Evolutionary conservation across 2,797 vertebrate genomes (phyloP).

Genomic region (Chrysocyon brachyurus): DNA sequence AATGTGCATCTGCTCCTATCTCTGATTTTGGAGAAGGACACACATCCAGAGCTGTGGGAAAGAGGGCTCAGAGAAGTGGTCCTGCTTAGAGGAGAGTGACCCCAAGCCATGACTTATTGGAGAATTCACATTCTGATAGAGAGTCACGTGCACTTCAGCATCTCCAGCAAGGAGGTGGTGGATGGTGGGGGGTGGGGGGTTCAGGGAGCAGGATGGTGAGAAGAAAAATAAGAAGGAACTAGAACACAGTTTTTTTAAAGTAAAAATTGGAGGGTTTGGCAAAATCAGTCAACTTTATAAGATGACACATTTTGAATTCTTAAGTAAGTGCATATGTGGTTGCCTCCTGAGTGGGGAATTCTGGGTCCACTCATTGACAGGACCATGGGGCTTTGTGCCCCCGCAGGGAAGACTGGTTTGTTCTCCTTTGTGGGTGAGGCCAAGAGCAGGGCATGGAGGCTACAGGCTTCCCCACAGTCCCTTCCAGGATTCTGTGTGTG

Average conservation of each 20-base stretch:
- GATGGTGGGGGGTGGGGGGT: too few relatives aligned
- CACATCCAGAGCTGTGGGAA: not conserved
- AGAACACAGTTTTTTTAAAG: not conserved
- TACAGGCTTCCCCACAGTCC: not conserved
- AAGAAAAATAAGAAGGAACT: slow-evolving; percentile 25
- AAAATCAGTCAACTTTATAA: not conserved
- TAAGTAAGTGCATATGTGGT: not conserved
- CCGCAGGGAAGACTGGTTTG: not conserved
- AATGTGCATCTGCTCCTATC: not conserved
- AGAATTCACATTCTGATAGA: not conserved
- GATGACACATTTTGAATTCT: not conserved
- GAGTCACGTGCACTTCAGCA: not conserved
- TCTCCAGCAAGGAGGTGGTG: not conserved
- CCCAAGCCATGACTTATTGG: not conserved
- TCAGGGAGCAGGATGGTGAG: not conserved
- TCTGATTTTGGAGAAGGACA: not conserved
- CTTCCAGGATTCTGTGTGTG: not conserved
- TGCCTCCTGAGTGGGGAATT: not conserved
- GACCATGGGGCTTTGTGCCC: not conserved
- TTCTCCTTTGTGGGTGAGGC: not conserved
- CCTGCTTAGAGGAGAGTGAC: not conserved
- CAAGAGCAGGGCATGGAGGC: not conserved
- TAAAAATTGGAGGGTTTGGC: not conserved
- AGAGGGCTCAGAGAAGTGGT: not conserved
- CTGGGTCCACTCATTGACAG: not conserved